Percentiles rank a stretch among this genome's conserved stretches.
Evolutionary conservation across 2,888 invertebrate species (phyloP).

Genomic region (Cheiracanthium punctorium): DNA sequence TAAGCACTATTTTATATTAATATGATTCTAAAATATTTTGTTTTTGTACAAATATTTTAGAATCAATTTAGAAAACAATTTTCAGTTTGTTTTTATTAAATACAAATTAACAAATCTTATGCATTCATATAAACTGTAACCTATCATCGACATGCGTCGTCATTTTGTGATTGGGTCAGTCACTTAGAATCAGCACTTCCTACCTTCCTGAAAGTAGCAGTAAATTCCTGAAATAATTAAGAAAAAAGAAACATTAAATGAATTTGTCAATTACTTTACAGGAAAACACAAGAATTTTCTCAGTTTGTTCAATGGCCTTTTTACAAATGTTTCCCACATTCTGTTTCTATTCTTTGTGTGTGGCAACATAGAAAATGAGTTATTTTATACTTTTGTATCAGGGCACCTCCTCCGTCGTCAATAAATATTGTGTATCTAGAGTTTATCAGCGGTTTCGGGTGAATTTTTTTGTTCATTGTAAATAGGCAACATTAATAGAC

Average conservation of each 20-base stretch:
- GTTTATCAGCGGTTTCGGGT: constrained; percentile 19
- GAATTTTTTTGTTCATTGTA: constrained; percentile 57
- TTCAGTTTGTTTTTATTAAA: too few species aligned
- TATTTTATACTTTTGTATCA: constrained; percentile 67
- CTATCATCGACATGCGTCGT: constrained; percentile 19
- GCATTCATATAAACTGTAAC: neutral
- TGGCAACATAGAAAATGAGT: constrained; percentile 38
- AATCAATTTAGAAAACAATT: too few species aligned
- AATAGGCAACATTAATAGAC: constrained; percentile 63
- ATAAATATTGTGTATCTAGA: constrained; percentile 42
- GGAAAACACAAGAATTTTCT: neutral
- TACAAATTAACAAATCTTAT: too few species aligned
- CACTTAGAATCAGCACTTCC: constrained; percentile 37
- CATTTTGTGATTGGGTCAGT: constrained; percentile 26
- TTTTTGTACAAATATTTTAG: too few species aligned
- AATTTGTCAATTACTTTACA: constrained; percentile 17
- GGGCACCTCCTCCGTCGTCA: constrained; percentile 36
- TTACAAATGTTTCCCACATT: neutral
- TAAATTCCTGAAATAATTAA: neutral
- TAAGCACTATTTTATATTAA: too few species aligned
- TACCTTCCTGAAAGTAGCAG: neutral
- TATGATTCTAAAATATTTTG: too few species aligned
- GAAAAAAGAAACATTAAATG: too few species aligned
- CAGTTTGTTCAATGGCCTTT: neutral
- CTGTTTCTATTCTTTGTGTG: constrained; percentile 31